Evolutionary conservation across 2,888 invertebrate species (phyloP).

Genomic region (Stenurella melanura): DNA sequence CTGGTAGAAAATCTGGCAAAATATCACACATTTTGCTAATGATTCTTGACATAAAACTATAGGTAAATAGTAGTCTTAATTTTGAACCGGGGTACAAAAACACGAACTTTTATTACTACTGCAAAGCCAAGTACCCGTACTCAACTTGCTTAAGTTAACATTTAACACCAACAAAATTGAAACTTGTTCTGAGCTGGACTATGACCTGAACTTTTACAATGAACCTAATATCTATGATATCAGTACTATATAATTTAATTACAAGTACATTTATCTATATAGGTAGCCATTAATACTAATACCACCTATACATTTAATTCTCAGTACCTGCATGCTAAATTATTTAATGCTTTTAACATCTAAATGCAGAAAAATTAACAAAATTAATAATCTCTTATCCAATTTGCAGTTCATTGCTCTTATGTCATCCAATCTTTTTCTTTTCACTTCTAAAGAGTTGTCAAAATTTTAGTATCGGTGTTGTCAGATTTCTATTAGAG

Average conservation of each 20-base stretch:
- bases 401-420: background rate
- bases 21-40: background rate
- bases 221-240: no score
- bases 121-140: no score
- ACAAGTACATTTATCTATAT: no score
- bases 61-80: background rate
- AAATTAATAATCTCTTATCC: background rate
- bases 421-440: background rate
- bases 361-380: background rate
- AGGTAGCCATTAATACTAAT: background rate
- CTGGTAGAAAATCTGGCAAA: slow-evolving; percentile 77
- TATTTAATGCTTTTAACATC: background rate
- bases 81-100: no score
- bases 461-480: background rate
- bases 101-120: no score
- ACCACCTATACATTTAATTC: background rate
- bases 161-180: no score
- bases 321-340: background rate
- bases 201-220: background rate
- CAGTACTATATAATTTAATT: no score
- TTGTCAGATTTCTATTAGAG: background rate
- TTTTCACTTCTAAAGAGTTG: background rate
- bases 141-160: no score
- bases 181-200: background rate
- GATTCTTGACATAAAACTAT: background rate